Evolutionary conservation across 2,888 invertebrate species (phyloP).

Genomic region (Brenthis daphne): DNA sequence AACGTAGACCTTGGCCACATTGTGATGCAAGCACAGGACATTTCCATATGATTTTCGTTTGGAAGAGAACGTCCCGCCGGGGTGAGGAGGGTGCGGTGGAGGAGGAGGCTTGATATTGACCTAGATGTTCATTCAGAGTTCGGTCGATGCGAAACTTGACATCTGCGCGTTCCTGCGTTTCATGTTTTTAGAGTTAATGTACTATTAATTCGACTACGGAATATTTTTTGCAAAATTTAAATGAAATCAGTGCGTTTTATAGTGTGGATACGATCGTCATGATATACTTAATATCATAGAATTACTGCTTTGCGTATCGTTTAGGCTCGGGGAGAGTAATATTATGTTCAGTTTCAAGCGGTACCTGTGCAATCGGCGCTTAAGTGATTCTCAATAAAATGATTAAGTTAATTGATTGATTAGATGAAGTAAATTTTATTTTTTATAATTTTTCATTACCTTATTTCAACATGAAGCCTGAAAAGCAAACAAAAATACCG

Average conservation of each 20-base stretch:
- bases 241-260: conserved; percentile 28
- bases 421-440: conserved; percentile 47
- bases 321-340: conserved; percentile 52
- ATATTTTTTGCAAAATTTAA: conserved; percentile 51
- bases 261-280: conserved; percentile 14
- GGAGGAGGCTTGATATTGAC: conserved; percentile 80
- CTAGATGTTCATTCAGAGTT: conserved; percentile 82
- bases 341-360: conserved; percentile 54
- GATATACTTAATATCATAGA: conserved; percentile 27
- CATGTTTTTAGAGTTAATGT: conserved; percentile 70
- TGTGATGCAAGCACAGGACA: conserved; percentile 44
- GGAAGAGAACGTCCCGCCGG: conserved; percentile 62
- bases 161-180: conserved; percentile 81
- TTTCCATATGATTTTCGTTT: conserved; percentile 64
- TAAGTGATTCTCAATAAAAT: conserved; percentile 53
- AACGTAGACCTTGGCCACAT: conserved; percentile 16
- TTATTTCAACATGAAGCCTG: conserved; percentile 49
- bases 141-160: conserved; percentile 82
- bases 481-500: conserved; percentile 52
- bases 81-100: conserved; percentile 54
- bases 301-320: conserved; percentile 36
- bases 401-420: conserved; percentile 44
- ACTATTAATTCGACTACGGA: conserved; percentile 52
- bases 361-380: conserved; percentile 49
- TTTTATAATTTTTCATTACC: conserved; percentile 48